phyloP scores from a whole-genome alignment of 1,140 invertebrate species.

The Aricia agestis region DNA sequence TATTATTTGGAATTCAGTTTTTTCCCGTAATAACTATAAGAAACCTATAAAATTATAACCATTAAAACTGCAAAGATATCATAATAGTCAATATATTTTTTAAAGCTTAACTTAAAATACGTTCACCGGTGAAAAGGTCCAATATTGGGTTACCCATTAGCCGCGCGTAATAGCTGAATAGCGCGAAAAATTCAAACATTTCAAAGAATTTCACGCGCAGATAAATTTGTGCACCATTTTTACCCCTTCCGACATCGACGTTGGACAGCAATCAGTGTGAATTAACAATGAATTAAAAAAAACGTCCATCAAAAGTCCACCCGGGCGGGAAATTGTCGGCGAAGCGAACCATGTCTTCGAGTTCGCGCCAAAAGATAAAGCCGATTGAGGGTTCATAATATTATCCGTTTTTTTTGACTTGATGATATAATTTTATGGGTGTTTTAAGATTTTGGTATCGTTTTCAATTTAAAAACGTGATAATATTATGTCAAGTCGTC shows the following conservation, averaged over 20 bases:
- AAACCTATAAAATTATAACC: too few relatives aligned
- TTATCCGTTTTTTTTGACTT: background rate
- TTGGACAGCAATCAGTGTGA: background rate
- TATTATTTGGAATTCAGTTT: too few relatives aligned
- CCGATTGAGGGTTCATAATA: background rate
- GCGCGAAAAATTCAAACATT: background rate
- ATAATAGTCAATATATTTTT: too few relatives aligned
- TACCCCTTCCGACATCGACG: background rate
- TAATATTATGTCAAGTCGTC: too few relatives aligned
- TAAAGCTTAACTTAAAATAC: too few relatives aligned
- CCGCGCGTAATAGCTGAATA: background rate
- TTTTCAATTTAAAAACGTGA: too few relatives aligned
- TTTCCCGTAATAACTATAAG: too few relatives aligned
- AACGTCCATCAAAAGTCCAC: background rate
- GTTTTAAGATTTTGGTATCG: too few relatives aligned
- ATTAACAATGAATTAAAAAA: constrained; percentile 1
- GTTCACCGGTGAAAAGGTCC: background rate
- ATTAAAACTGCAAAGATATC: too few relatives aligned
- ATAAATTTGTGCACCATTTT: background rate
- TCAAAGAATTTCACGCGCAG: background rate
- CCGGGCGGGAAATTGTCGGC: background rate
- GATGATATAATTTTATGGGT: background rate
- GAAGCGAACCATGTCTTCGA: background rate
- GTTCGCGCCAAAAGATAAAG: background rate
- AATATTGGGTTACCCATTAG: background rate